phyloP scores from a whole-genome alignment of 2,888 invertebrate species.

The Hymenopus coronatus region DNA sequence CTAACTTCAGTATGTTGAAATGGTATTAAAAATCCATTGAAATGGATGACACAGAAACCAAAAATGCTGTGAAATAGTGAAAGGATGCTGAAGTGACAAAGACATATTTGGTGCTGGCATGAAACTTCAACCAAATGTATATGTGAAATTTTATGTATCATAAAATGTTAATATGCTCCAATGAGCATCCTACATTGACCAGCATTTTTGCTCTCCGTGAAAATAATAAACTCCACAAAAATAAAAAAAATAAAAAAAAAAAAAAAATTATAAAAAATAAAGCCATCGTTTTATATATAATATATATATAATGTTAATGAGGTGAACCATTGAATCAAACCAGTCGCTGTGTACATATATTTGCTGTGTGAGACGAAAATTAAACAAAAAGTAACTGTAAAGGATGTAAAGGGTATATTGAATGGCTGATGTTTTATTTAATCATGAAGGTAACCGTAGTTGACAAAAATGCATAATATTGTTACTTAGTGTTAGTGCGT shows the following conservation, averaged over 20 bases:
- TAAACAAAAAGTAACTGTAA: constrained; percentile 21
- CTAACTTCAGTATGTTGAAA: constrained; percentile 14
- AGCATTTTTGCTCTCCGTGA: constrained; percentile 26
- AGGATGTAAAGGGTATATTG: constrained; percentile 34
- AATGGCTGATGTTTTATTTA: constrained; percentile 35
- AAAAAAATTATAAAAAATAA: background rate
- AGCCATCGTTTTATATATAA: constrained; percentile 32
- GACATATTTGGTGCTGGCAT: constrained; percentile 21
- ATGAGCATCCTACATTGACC: constrained; percentile 14
- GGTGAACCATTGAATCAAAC: constrained; percentile 24
- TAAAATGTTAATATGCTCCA: constrained; percentile 21
- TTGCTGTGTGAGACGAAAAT: constrained; percentile 23
- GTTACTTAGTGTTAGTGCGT: constrained; percentile 34
- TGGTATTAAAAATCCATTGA: constrained; percentile 4
- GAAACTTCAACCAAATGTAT: constrained; percentile 7
- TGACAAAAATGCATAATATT: constrained; percentile 31
- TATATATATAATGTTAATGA: constrained; percentile 31
- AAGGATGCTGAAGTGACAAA: background rate
- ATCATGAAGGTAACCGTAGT: constrained; percentile 32
- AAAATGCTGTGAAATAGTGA: constrained; percentile 9
- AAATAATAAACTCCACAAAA: background rate
- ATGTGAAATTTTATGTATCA: constrained; percentile 17
- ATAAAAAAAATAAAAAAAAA: background rate
- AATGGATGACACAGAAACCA: constrained; percentile 5
- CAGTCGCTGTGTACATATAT: constrained; percentile 27